phyloP scores from a whole-genome alignment of 2,797 vertebrate genomes.

The Gallinago solitaria region DNA sequence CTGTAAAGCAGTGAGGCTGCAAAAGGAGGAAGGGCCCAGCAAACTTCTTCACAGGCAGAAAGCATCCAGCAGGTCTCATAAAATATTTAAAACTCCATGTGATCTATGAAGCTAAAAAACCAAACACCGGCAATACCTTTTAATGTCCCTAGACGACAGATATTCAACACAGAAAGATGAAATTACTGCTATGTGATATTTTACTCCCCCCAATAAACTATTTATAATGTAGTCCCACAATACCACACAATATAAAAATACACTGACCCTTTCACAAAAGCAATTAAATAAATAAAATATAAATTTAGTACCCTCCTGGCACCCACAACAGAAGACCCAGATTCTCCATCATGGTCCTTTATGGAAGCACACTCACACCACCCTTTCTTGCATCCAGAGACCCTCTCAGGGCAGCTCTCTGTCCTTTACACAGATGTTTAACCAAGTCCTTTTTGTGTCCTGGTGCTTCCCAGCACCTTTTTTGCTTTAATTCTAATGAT shows the following conservation, averaged over 20 bases:
- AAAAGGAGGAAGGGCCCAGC: neutral
- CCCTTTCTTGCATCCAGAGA: neutral
- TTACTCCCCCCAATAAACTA: neutral
- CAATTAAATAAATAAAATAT: constrained; percentile 36
- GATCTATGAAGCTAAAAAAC: neutral
- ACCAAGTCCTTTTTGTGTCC: neutral
- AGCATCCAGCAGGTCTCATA: neutral
- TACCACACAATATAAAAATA: neutral
- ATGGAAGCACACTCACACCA: neutral
- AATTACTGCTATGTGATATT: neutral
- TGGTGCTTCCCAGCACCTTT: neutral
- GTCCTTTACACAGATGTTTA: neutral
- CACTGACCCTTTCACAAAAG: neutral
- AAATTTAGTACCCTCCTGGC: neutral
- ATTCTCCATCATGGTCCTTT: neutral
- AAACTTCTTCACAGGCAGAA: neutral
- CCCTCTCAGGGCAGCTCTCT: neutral
- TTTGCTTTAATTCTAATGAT: neutral
- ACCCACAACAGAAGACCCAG: neutral
- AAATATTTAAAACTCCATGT: neutral
- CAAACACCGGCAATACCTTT: neutral
- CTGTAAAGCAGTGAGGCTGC: neutral
- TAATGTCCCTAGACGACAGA: neutral
- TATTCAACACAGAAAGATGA: neutral
- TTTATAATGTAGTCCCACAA: neutral